Evolutionary conservation across 2,888 invertebrate species (phyloP), one percentile per base, ranked within the genome.

Genomic region (Hipparchia sbordonii): DNA sequence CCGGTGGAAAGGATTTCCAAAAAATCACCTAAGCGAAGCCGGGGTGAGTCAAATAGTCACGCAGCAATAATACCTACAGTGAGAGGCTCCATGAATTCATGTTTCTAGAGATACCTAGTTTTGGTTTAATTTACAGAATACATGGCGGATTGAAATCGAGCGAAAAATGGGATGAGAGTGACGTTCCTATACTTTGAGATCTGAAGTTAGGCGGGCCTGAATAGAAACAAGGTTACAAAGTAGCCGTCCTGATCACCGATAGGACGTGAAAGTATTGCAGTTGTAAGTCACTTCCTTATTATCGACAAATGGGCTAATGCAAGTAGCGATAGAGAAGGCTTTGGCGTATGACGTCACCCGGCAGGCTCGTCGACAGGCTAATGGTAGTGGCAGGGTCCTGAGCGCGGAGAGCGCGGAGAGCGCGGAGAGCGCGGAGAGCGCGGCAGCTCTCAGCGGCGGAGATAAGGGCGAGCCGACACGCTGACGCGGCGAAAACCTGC

Each of bases 301-400:
- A 8, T 57, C 23, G 23, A 57, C 57, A 23, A 54, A 57, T 23
- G 57, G 57, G 23, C 57, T 13, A 13, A 9, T 57, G 57, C 23
- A 4, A 57, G 57, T 57, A 8, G 57, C 8, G 57, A 12, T 48
- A 48, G 48, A 48, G 7, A 48, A 48, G 8, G 48, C 48, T 48
- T 48, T 13, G 13, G 23, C 23, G 57, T 5, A 6, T 60, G 59
- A 60, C 59, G 59, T 60, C 33, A 60, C 59, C 9, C 5, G 9
- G 39, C 59, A 60, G 12, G 59, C 59, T 60, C 59, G 59, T 60
- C 33, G 33, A 33, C 10, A 60, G 10, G 59, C 4, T 60, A 60
- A 33, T 33, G 13, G 10, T 6, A 3, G 6, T 2, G 48, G 48
- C 48, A 0, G 7, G 39, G 59, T 33, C 33, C 59, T 60, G 9